phyloP scores from a whole-genome alignment of 1,140 invertebrate species.

The Holcopasites calliopsidis region DNA sequence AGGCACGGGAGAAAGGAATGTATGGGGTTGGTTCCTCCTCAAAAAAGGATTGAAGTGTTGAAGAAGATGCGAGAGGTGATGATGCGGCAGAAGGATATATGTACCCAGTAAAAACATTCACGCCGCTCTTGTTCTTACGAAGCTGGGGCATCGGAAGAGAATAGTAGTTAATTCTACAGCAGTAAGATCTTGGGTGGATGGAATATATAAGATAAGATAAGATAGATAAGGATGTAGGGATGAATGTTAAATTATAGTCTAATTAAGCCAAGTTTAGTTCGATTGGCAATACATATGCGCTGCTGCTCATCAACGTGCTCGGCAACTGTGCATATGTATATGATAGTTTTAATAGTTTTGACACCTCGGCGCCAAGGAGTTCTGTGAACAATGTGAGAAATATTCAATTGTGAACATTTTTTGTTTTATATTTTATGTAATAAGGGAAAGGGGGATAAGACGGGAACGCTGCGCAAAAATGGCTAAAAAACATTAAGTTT shows the following conservation, averaged over 20 bases:
- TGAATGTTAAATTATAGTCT: no score
- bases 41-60: not conserved
- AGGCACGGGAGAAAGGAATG: not conserved
- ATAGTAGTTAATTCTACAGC: not conserved
- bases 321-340: not conserved
- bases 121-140: not conserved
- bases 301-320: no score
- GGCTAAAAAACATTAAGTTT: no score
- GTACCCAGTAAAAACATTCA: not conserved
- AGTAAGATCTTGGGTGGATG: no score
- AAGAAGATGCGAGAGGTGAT: not conserved
- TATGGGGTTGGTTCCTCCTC: not conserved
- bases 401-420: no score
- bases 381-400: no score
- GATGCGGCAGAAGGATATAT: not conserved
- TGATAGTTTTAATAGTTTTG: not conserved
- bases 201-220: no score
- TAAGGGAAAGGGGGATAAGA: no score
- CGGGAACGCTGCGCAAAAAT: no score
- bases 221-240: slow-evolving; percentile 5
- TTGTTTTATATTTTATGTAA: no score
- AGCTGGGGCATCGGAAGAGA: not conserved
- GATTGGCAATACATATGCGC: not conserved
- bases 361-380: not conserved
- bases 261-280: not conserved